phyloP scores from a whole-genome alignment of 2,113 vertebrate species.

The Parotia lawesii region DNA sequence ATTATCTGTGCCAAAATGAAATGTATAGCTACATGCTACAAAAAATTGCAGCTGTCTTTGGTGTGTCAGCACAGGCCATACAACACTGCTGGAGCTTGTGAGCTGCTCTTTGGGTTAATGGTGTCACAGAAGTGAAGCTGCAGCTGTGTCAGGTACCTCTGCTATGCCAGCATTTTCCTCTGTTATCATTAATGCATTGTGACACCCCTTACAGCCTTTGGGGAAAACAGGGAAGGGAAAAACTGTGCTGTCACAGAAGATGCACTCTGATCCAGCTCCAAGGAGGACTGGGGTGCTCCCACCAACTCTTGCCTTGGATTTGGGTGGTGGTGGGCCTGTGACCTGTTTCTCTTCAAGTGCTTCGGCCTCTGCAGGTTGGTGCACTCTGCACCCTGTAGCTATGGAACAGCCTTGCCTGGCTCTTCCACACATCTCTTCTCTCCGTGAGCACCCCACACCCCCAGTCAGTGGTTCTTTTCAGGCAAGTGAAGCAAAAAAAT shows the following conservation, averaged over 20 bases:
- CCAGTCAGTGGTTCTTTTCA: not conserved
- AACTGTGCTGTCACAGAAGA: not conserved
- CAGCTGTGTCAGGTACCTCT: not conserved
- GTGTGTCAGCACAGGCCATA: not conserved
- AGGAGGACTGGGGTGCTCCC: not conserved
- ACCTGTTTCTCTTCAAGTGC: not conserved
- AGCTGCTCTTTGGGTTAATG: not conserved
- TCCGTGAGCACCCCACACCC: accelerated
- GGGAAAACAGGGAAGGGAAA: not conserved
- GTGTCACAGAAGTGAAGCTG: not conserved
- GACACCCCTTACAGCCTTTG: not conserved
- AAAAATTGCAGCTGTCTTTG: not conserved
- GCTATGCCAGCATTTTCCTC: not conserved
- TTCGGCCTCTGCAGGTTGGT: not conserved
- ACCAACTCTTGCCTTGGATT: not conserved
- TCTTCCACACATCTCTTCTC: not conserved
- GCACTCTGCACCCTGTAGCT: not conserved
- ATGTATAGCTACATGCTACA: not conserved
- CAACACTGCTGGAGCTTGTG: not conserved
- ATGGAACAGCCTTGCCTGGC: not conserved
- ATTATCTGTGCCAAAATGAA: not conserved
- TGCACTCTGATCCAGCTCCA: not conserved
- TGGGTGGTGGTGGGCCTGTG: accelerated
- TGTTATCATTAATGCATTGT: not conserved
- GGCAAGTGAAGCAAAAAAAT: not conserved